These are phyloP conservation scores for Kobus ellipsiprymnus DNA, from an alignment of 2,113 vertebrate species.

Conservation along the genomic window DNA sequence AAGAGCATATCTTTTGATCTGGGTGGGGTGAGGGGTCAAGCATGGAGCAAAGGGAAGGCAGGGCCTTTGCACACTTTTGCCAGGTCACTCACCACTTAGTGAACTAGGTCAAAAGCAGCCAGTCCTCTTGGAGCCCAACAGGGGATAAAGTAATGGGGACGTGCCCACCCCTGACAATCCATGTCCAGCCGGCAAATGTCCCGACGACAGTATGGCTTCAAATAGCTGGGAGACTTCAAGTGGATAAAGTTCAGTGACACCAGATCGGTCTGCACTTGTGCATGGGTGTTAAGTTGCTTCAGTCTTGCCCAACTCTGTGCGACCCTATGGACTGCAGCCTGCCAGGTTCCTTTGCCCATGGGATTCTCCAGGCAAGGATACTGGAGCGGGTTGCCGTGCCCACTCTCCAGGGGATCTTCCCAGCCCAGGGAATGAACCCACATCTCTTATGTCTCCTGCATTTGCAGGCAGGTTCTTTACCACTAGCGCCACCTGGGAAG, in stretches of 20 bases:
- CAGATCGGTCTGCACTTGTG: background rate
- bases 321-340: background rate
- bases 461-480: background rate
- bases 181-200: background rate
- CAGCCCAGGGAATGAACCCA: background rate
- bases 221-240: background rate
- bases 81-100: background rate
- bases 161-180: background rate
- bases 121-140: background rate
- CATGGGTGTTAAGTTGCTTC: background rate
- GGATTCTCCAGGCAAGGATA: background rate
- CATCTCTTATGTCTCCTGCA: background rate
- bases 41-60: background rate
- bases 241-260: background rate
- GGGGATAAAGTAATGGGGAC: accelerated
- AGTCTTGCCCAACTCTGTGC: accelerated
- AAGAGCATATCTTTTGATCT: background rate
- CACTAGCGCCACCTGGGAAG: background rate
- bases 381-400: background rate
- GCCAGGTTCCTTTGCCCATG: background rate
- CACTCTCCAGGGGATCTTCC: background rate
- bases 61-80: background rate
- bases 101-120: background rate
- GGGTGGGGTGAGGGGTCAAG: background rate
- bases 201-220: background rate